Evolutionary conservation across 2,113 vertebrate species (phyloP).

Genomic region (Buteo buteo): DNA sequence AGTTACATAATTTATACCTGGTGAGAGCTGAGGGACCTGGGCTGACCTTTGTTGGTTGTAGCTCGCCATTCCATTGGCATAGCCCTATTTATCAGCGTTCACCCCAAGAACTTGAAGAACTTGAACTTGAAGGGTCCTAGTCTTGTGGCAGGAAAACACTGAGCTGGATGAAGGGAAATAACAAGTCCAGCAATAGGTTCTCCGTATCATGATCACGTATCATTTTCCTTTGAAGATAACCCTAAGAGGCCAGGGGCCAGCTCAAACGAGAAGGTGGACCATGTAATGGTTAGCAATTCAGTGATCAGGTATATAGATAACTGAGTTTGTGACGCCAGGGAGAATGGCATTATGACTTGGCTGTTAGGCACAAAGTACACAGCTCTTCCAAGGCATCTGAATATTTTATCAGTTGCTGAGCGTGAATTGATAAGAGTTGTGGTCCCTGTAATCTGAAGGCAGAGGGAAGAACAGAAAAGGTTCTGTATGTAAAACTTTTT

Average conservation of each 20-base stretch:
- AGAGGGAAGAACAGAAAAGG: neutral
- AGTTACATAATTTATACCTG: neutral
- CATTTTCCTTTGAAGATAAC: neutral
- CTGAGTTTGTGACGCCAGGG: neutral
- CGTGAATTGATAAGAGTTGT: accelerated
- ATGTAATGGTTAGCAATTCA: neutral
- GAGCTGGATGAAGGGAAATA: neutral
- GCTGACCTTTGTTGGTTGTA: neutral
- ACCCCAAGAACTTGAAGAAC: neutral
- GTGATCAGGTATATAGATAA: neutral
- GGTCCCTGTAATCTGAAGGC: neutral
- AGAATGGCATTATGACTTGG: neutral
- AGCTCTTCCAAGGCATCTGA: neutral
- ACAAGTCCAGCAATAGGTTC: neutral
- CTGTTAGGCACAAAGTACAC: neutral
- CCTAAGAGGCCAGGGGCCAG: neutral
- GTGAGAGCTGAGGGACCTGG: neutral
- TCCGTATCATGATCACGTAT: neutral
- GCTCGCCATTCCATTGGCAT: too few relatives aligned
- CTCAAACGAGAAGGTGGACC: neutral
- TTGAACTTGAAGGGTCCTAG: neutral
- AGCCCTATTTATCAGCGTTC: neutral
- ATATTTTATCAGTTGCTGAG: neutral
- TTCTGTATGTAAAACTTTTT: neutral
- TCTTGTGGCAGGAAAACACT: neutral